A percentile compares a stretch with the other conserved stretches of the same genome.
These are phyloP conservation scores for Heteropelma amictum DNA, from an alignment of 2,888 invertebrate species.

Conservation along the genomic window DNA sequence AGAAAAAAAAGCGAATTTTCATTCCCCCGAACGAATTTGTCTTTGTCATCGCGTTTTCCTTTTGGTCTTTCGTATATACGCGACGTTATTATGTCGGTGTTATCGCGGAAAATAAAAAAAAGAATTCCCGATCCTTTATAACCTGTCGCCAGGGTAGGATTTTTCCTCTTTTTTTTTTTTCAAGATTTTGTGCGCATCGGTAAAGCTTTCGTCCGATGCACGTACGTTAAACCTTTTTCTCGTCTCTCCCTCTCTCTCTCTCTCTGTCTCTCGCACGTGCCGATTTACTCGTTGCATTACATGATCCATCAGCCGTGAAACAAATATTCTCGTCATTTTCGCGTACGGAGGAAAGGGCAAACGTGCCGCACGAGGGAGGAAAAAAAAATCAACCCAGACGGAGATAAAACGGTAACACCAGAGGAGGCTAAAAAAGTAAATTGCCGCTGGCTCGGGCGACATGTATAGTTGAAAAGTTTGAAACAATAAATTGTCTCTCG, in stretches of 20 bases:
- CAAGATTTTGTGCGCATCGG: slow-evolving; percentile 2
- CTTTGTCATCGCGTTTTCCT: neutral
- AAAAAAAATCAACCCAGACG: slow-evolving; percentile 17
- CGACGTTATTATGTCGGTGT: slow-evolving; percentile 4
- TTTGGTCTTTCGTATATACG: neutral
- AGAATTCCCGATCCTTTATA: neutral
- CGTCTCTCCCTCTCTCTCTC: neutral
- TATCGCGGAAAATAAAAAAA: neutral
- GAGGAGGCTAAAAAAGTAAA: slow-evolving; percentile 57
- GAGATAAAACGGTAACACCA: slow-evolving; percentile 19
- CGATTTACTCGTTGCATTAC: slow-evolving; percentile 25
- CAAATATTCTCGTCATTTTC: slow-evolving; percentile 39
- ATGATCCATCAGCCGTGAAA: slow-evolving; percentile 39
- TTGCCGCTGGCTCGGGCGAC: slow-evolving; percentile 53
- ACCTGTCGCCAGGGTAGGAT: slow-evolving; percentile 4
- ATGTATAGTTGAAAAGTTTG: slow-evolving; percentile 65
- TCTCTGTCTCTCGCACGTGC: neutral
- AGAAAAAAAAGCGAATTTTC: neutral
- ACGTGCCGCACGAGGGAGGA: slow-evolving; percentile 19
- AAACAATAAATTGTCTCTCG: slow-evolving; percentile 69
- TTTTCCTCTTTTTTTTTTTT: slow-evolving; percentile 11
- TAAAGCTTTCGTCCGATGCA: neutral
- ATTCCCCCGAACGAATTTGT: neutral
- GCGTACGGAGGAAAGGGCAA: neutral
- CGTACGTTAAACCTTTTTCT: neutral